These are phyloP conservation scores for Proisotoma minuta DNA, from an alignment of 2,888 invertebrate species.

Conservation along the genomic window DNA sequence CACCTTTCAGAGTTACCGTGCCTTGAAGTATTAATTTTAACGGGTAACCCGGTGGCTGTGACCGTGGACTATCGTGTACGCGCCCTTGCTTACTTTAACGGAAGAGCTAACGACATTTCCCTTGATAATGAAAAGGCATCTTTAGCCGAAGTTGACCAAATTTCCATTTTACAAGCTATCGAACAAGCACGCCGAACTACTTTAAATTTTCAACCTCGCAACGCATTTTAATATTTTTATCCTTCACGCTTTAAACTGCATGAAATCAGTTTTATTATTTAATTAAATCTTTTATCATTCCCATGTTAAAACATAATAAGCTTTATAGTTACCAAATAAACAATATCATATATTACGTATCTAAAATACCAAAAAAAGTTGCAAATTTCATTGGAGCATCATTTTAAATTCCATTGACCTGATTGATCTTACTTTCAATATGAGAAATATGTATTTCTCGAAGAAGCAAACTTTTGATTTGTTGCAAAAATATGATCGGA, in stretches of 20 bases:
- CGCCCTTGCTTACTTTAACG: constrained; percentile 80
- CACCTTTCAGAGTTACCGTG: constrained; percentile 76
- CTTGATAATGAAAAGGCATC: constrained; percentile 83
- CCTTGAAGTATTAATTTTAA: constrained; percentile 77
- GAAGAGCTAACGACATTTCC: constrained; percentile 74
- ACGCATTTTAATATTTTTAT: background rate
- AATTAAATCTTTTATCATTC: background rate
- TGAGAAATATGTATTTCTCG: too few species aligned
- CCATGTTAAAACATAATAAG: too few species aligned
- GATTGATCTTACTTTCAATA: too few species aligned
- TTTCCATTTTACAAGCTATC: constrained; percentile 82
- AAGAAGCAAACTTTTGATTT: too few species aligned
- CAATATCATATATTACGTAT: too few species aligned
- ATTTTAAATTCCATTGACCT: too few species aligned
- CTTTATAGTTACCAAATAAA: background rate
- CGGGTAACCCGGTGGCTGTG: constrained; percentile 83
- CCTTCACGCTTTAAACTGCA: background rate
- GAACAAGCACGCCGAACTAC: constrained; percentile 57
- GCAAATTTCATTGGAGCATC: too few species aligned
- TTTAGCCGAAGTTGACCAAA: constrained; percentile 84
- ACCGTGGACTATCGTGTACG: constrained; percentile 84
- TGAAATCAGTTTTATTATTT: background rate
- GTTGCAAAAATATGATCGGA: too few species aligned
- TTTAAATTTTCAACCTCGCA: background rate
- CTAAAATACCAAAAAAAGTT: too few species aligned